Base-by-base conservation (phyloP, 2,888 invertebrate genomes). In the Diarsia mendica region DNA sequence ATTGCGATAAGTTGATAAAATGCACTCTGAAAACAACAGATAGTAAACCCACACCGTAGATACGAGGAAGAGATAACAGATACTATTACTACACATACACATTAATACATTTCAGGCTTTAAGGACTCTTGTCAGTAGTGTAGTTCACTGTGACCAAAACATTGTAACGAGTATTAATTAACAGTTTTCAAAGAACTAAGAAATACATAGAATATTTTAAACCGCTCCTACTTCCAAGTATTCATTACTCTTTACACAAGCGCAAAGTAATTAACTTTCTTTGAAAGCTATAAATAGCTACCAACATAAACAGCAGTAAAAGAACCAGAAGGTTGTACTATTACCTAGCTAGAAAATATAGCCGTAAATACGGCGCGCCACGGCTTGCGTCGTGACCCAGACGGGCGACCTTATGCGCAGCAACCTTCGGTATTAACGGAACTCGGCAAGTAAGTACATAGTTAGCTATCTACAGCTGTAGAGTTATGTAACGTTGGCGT, bases 351-450 rank as follows among this genome's bases (percentile, higher is more conserved):
- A 82, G 80, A 82, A 84, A 81, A 85, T 74, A 77, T 68, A 81
- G 72, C 69, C 82, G 83, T 89, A 85, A 86, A 84, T 81, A 85
- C 83, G 70, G 78, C 82, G 80, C 83, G 80, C 71, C 80, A 71
- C 68, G 67, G 83, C 48, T 77, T 65, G 85, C 83, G 85, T 89
- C 90, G 92, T 92, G 93, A 92, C 93, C 93, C 90, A 92, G 92
- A 92, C 92, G 79, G 86, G 76, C 93, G 94, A 94, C 94, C 94
- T 94, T 93, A 93, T 92, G 90, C 92, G 91, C 90, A 91, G 90
- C 93, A 94, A 93, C 95, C 95, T 95, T 95, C 93, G 91, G 90
- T 90, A 91, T 92, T 91, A 92, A 92, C 92, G 92, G 94, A 93
- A 93, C 91, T 91, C 85, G 88, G 90, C 88, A 89, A 90, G 89